Percentiles rank a stretch among this genome's conserved stretches.
phyloP scores from a whole-genome alignment of 2,888 invertebrate species.

The Vesta saturnalis region DNA sequence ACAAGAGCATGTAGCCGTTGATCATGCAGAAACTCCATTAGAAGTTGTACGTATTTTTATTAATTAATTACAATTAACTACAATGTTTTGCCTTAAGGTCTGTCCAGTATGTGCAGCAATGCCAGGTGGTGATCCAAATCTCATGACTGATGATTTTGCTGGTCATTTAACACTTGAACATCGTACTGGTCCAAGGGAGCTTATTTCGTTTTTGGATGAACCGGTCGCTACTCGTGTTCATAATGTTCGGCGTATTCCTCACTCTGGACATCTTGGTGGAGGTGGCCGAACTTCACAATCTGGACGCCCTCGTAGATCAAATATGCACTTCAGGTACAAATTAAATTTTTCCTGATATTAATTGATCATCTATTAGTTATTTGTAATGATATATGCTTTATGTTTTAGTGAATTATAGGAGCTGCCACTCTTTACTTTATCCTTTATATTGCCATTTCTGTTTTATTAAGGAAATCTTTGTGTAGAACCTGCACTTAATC shows the following conservation, averaged over 20 bases:
- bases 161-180: conserved; percentile 96
- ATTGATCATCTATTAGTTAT: too few species aligned
- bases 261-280: conserved; percentile 59
- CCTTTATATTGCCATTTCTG: too few species aligned
- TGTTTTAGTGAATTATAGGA: too few species aligned
- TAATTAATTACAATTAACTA: not conserved
- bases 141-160: conserved; percentile 97
- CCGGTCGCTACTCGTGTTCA: conserved; percentile 75
- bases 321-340: conserved; percentile 89
- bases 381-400: too few species aligned
- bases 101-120: conserved; percentile 57
- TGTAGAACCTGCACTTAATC: too few species aligned
- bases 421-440: too few species aligned
- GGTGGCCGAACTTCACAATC: conserved; percentile 55
- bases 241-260: conserved; percentile 61
- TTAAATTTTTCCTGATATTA: too few species aligned
- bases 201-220: conserved; percentile 93
- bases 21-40: conserved; percentile 90
- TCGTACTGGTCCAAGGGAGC: conserved; percentile 81
- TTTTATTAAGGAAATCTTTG: too few species aligned
- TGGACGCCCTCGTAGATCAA: conserved; percentile 82
- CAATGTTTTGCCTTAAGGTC: conserved; percentile 74
- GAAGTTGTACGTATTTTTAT: conserved; percentile 79
- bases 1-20: conserved; percentile 89
- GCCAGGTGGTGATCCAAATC: conserved; percentile 97